Evolutionary conservation across 2,113 vertebrate genomes (phyloP).

Genomic region (Brachionichthys hirsutus): DNA sequence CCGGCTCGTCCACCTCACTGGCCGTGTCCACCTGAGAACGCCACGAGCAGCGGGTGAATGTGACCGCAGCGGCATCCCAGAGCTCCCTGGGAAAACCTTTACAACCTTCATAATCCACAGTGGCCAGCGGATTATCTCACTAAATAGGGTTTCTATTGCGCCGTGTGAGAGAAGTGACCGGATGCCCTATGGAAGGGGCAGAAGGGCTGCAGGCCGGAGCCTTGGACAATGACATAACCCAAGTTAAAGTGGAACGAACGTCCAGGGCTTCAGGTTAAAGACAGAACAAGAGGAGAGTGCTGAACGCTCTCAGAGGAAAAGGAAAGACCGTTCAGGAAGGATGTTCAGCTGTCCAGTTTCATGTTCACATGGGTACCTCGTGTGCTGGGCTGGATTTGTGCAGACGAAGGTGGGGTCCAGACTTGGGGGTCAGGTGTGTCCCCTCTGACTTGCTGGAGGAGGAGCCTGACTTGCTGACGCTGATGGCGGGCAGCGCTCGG

Average conservation of each 20-base stretch:
- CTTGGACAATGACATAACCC: neutral
- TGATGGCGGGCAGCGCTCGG: slow-evolving; percentile 76
- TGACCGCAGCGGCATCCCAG: no score
- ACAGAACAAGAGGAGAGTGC: no score
- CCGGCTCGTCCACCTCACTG: slow-evolving; percentile 96
- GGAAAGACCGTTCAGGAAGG: neutral
- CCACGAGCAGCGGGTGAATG: neutral
- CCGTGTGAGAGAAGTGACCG: slow-evolving; percentile 30
- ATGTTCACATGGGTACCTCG: slow-evolving; percentile 82
- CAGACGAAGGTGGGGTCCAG: slow-evolving; percentile 85
- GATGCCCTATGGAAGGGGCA: no score
- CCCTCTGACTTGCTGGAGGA: slow-evolving; percentile 76
- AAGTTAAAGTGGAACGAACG: no score
- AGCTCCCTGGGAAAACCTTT: slow-evolving; percentile 61
- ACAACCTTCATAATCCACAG: slow-evolving; percentile 73
- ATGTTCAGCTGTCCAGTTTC: neutral
- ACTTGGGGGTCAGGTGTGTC: slow-evolving; percentile 74
- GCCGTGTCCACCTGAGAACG: slow-evolving; percentile 91
- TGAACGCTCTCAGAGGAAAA: no score
- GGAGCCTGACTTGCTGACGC: slow-evolving; percentile 75
- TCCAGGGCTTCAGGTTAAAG: no score
- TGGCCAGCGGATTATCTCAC: slow-evolving; percentile 69
- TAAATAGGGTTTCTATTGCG: slow-evolving; percentile 70
- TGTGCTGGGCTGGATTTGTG: slow-evolving; percentile 91
- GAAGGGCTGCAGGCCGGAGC: slow-evolving; percentile 12